Percentiles rank a stretch among this genome's conserved stretches.
These are phyloP conservation scores for Osmerus mordax DNA, from an alignment of 2,113 vertebrate species.

Conservation along the genomic window DNA sequence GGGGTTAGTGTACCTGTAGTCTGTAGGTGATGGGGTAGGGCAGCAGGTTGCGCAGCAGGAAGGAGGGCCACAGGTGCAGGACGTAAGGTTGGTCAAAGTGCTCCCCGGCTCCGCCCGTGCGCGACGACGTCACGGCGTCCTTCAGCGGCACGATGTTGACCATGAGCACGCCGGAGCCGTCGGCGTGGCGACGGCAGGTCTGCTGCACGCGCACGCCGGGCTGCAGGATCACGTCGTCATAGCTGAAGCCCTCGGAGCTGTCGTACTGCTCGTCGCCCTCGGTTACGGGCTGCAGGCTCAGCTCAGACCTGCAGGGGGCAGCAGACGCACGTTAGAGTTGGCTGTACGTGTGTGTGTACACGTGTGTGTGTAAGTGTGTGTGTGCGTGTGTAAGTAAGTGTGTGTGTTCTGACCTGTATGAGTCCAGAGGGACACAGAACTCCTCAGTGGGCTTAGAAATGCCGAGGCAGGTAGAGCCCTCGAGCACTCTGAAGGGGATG, in stretches of 20 bases:
- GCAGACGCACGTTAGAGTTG: constrained; percentile 19
- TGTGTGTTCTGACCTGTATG: constrained; percentile 79
- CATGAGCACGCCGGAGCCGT: constrained; percentile 68
- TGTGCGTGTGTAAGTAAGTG: not conserved
- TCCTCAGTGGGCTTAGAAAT: constrained; percentile 81
- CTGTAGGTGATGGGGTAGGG: constrained; percentile 86
- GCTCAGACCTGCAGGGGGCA: constrained; percentile 71
- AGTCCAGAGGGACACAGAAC: constrained; percentile 88
- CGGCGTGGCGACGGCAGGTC: constrained; percentile 71
- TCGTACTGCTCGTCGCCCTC: constrained; percentile 63
- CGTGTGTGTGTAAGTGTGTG: no score
- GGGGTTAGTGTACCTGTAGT: constrained; percentile 66
- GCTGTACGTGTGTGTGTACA: not conserved
- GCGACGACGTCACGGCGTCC: constrained; percentile 77
- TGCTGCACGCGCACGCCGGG: constrained; percentile 72
- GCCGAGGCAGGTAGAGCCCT: constrained; percentile 81
- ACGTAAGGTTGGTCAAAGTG: constrained; percentile 87
- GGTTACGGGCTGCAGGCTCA: constrained; percentile 81
- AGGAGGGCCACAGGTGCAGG: constrained; percentile 90
- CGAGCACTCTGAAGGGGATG: constrained; percentile 82
- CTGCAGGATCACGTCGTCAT: constrained; percentile 79
- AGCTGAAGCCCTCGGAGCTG: constrained; percentile 83
- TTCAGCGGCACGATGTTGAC: constrained; percentile 86
- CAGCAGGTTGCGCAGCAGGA: constrained; percentile 88
- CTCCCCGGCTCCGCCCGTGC: constrained; percentile 77